Evolutionary conservation across 2,113 vertebrate species (phyloP).

Genomic region (Tetraodon nigroviridis): DNA sequence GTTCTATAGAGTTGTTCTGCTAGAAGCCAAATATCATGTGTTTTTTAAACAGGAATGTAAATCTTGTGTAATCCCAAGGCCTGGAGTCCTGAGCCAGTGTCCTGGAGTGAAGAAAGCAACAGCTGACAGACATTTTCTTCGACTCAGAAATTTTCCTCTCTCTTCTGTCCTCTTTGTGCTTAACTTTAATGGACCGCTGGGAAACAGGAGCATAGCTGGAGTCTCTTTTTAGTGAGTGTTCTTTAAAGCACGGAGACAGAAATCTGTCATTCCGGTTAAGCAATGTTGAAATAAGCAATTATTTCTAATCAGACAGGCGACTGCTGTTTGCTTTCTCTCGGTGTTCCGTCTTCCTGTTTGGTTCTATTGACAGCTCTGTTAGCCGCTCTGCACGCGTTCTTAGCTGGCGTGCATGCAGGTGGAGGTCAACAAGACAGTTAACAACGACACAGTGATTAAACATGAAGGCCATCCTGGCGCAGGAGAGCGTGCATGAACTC

Average conservation of each 20-base stretch:
- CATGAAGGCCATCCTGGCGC: slow-evolving; percentile 9
- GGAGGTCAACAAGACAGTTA: slow-evolving; percentile 23
- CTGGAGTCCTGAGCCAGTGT: neutral
- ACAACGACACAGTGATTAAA: slow-evolving; percentile 29
- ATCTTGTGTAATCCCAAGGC: neutral
- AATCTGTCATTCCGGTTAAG: slow-evolving; percentile 1
- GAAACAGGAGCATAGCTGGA: too few species aligned
- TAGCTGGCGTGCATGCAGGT: slow-evolving; percentile 27
- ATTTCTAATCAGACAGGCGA: neutral
- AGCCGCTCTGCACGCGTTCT: slow-evolving; percentile 27
- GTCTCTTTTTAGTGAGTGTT: too few species aligned
- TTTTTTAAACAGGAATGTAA: neutral
- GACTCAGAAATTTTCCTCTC: neutral
- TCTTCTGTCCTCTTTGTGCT: neutral
- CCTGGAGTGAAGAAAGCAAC: neutral
- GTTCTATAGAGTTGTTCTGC: neutral
- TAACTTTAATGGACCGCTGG: too few species aligned
- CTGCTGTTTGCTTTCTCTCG: slow-evolving; percentile 26
- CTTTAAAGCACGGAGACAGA: too few species aligned
- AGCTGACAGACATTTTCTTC: neutral
- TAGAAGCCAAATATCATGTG: neutral
- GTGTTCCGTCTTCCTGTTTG: slow-evolving; percentile 16
- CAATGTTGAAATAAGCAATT: neutral
- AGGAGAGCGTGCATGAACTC: slow-evolving; percentile 19
- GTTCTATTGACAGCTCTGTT: slow-evolving; percentile 44